Percentiles rank a stretch among this genome's conserved stretches.
Conservation (phyloP, 1,140 invertebrate genomes). For the Leucophenga varia region DNA sequence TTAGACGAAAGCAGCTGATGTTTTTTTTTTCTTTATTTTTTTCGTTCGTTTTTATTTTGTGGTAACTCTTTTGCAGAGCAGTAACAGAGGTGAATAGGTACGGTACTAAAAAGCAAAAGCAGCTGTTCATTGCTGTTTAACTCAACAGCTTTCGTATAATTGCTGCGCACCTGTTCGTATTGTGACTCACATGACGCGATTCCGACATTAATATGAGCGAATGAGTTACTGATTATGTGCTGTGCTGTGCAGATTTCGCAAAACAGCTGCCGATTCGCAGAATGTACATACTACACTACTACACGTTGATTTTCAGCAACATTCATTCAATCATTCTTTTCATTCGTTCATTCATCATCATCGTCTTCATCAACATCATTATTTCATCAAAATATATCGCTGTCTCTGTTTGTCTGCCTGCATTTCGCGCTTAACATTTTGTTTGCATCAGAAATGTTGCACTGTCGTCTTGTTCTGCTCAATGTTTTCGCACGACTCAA, state of each 20-base stretch:
- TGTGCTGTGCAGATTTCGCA: background rate
- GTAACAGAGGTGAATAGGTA: background rate
- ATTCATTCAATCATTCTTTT: background rate
- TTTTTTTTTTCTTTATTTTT: too few species aligned
- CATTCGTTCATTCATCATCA: too few species aligned
- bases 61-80: background rate
- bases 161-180: constrained; percentile 36
- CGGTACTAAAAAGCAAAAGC: too few species aligned
- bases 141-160: background rate
- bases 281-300: constrained; percentile 1
- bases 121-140: too few species aligned
- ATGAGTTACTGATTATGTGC: background rate
- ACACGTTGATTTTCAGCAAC: constrained; percentile 4
- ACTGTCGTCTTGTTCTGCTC: constrained; percentile 4
- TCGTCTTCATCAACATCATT: too few species aligned
- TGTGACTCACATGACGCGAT: constrained; percentile 52
- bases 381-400: too few species aligned
- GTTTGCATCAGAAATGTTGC: background rate
- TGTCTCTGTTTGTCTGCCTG: background rate
- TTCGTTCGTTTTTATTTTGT: background rate
- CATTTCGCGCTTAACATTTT: too few species aligned
- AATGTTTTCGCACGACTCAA: background rate
- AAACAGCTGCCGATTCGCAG: constrained; percentile 2
- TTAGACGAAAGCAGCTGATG: too few species aligned
- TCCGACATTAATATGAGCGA: constrained; percentile 10